These are phyloP conservation scores for Dermochelys coriacea DNA, from an alignment of 2,797 vertebrate species.

Conservation along the genomic window DNA sequence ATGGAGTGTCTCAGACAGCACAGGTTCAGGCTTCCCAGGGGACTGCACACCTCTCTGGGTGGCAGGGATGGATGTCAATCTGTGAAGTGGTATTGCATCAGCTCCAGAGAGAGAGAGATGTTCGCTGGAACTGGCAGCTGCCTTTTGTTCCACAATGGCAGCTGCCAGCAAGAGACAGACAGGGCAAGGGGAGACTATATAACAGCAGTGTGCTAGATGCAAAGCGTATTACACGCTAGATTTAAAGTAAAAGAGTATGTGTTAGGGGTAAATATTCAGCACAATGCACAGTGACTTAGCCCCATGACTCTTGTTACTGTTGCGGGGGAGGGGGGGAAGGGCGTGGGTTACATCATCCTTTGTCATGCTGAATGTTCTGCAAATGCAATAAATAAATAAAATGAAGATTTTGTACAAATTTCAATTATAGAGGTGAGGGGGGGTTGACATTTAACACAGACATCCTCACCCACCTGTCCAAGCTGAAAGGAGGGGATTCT, in stretches of 20 bases:
- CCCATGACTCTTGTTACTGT: slow-evolving; percentile 11
- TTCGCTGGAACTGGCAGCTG: slow-evolving; percentile 79
- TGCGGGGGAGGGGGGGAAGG: not conserved
- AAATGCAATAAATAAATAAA: not conserved
- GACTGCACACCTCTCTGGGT: slow-evolving; percentile 1
- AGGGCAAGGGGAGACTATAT: slow-evolving; percentile 73
- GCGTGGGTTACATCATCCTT: not conserved
- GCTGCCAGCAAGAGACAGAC: slow-evolving; percentile 77
- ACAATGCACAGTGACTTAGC: slow-evolving; percentile 54
- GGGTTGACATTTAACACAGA: not conserved
- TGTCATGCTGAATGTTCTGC: not conserved
- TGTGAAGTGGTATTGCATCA: slow-evolving; percentile 49
- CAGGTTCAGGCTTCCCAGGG: slow-evolving; percentile 30
- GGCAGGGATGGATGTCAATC: too few species aligned
- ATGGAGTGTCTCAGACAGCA: not conserved
- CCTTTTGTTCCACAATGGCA: slow-evolving; percentile 75
- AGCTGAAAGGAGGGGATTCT: slow-evolving; percentile 37
- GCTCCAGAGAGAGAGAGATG: slow-evolving; percentile 68
- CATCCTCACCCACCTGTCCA: slow-evolving; percentile 17
- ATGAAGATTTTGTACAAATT: not conserved
- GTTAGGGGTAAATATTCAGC: slow-evolving; percentile 66
- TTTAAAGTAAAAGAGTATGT: slow-evolving; percentile 77
- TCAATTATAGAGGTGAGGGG: slow-evolving; percentile 13
- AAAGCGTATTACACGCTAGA: slow-evolving; percentile 77
- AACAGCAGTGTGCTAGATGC: slow-evolving; percentile 72